Conservation (phyloP, 2,888 invertebrate species). For the Drosophila borborema region DNA sequence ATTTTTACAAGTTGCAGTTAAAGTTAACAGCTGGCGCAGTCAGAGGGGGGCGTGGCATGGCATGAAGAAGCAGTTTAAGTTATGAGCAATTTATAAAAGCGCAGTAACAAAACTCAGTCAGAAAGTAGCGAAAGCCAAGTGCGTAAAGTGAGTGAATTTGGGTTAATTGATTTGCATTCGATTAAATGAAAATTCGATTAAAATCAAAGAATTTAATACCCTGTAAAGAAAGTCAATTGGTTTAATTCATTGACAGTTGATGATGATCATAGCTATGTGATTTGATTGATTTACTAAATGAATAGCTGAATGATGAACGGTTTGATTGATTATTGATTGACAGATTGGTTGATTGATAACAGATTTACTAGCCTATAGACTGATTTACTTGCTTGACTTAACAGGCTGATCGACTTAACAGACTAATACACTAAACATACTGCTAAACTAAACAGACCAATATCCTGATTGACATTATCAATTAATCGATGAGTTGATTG, state of each 20-base stretch:
- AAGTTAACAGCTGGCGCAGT: conserved; percentile 31
- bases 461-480: too few relatives aligned
- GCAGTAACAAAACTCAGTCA: background rate
- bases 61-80: conserved; percentile 19
- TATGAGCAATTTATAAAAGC: conserved; percentile 34
- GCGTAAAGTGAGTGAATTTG: background rate
- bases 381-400: too few relatives aligned
- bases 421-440: too few relatives aligned
- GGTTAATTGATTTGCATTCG: conserved; percentile 28
- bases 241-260: too few relatives aligned
- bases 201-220: background rate
- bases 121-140: background rate
- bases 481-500: too few relatives aligned
- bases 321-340: too few relatives aligned
- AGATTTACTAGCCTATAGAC: too few relatives aligned
- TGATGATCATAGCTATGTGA: background rate
- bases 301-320: too few relatives aligned
- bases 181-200: background rate
- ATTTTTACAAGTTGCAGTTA: conserved; percentile 69
- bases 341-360: too few relatives aligned
- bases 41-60: background rate
- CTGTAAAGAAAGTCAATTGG: background rate
- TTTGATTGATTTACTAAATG: background rate
- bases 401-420: too few relatives aligned
- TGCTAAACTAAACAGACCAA: too few relatives aligned